Evolutionary conservation across 2,888 invertebrate genomes (phyloP), one percentile per base, ranked within the genome.

Genomic region (Oscheius onirici): DNA sequence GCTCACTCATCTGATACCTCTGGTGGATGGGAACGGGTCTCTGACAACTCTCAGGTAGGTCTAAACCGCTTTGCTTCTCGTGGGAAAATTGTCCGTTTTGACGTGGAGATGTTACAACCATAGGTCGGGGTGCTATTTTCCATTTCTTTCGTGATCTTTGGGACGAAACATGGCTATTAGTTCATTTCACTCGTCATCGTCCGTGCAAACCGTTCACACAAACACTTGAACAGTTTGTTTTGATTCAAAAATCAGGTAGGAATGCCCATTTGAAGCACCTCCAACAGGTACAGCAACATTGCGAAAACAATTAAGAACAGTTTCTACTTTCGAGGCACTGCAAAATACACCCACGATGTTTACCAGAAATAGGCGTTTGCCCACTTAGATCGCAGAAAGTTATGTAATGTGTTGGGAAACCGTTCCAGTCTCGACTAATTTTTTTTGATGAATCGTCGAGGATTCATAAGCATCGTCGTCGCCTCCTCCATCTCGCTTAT

Each of bases 21-120:
- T 60, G 83, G 82, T 67, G 83, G 84, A 70, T 85, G 85, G 85
- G 85, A 85, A 71, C 81, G 81, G 46, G 82, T 85, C 70, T 85
- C 85, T 57, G 83, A 83, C 76, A 80, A 84, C 75, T 76, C 78
- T 44, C 75, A 77, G 76, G 76, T 77, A 51, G 55, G 28, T 68
- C 43, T 15, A 17, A 26, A 26, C 5, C 54, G 0, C 8, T 13
- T 17, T 13, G 52, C 52, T 52, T 52, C n/a, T 11, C 22, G 22
- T 54, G 28, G 17, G 20, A 46, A 15, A 63, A 20, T 11, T 20
- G 2, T n/a, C 20, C 46, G 43, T 15, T 63, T n/a, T 41, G 20
- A 44, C 44, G 46, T 46, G 3, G 13, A 46, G 20, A 46, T 20
- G 46, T 46, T 46, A 46, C 46, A 46, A 34, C 34, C 58, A 28